Conservation (phyloP, 2,797 vertebrate species). For the Aphelocoma californica region DNA sequence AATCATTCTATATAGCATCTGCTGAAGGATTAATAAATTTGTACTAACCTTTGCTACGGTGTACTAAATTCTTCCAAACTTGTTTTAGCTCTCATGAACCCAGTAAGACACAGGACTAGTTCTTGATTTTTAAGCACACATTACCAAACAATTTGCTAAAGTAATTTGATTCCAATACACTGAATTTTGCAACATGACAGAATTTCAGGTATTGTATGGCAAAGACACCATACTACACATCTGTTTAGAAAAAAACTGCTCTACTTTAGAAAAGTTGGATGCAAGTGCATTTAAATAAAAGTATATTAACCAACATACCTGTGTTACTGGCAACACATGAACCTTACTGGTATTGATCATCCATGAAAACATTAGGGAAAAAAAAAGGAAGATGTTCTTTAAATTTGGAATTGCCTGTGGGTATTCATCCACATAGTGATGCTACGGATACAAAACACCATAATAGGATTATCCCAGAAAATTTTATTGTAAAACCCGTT, state of each 20-base stretch:
- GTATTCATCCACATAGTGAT: neutral
- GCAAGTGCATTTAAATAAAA: neutral
- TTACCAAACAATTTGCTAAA: neutral
- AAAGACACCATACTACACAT: neutral
- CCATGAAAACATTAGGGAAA: neutral
- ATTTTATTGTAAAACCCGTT: neutral
- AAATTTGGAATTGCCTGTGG: neutral
- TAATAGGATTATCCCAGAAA: neutral
- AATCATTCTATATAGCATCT: neutral
- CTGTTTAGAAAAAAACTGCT: neutral
- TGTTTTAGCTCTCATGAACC: neutral
- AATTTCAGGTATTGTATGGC: neutral
- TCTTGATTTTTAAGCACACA: neutral
- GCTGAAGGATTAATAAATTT: neutral
- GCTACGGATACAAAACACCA: neutral
- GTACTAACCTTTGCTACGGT: neutral
- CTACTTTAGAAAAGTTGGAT: neutral
- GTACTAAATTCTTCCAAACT: neutral
- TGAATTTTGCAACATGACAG: neutral
- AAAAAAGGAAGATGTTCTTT: neutral
- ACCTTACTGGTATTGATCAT: neutral
- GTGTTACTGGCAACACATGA: neutral
- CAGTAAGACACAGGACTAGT: neutral
- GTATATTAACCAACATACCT: neutral
- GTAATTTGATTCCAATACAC: neutral